Base-by-base conservation (phyloP, 2,797 vertebrate genomes). In the Streptopelia turtur region DNA sequence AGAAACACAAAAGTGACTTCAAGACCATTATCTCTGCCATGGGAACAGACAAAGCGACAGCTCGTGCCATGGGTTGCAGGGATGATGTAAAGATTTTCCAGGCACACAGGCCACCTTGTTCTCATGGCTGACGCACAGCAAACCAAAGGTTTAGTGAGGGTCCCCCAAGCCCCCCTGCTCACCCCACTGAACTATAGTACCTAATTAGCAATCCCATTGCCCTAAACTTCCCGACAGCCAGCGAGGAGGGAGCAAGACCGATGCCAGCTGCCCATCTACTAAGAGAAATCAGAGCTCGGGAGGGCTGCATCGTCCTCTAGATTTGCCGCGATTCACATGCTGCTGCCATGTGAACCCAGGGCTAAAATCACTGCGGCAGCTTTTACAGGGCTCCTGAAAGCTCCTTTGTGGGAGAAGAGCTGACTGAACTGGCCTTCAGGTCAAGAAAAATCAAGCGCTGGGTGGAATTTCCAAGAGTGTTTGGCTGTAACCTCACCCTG, bases 331-430 rank as follows among this genome's bases (percentile, higher is more conserved):
- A 23, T 88, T 94, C 96, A 93, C 91, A 77, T 93, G 82, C 64
- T 85, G 71, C 94, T 96, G 14, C 91, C 87, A 87, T 87, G 91
- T 94, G 95, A 96, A 94, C 39, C 47, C 64, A 17, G 89, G 37
- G 80, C 90, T 96, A 37, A 89, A 90, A 92, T 83, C 93, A 59
- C 75, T 68, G 55, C 0, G 0, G 39, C 11, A 0, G 86, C 79
- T 83, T 90, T 94, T 88, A 70, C 89, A 79, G 82, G 77, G 41
- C 78, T 82, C 78, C 82, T 94, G 91, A 95, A 96, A 94, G 94
- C 86, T 74, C 68, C 86, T 93, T 86, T 94, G 83, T 91, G 80
- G 89, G 74, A 84, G 76, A 84, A 71, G 92, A 70, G 72, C 91
- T 76, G 76, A 66, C 81, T 90, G 89, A 88, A 76, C 92, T 71